Evolutionary conservation across 30 jellyfish, hydroid and myxozoan genomes (phyloP).

Genomic region (Hydractinia echinata): DNA sequence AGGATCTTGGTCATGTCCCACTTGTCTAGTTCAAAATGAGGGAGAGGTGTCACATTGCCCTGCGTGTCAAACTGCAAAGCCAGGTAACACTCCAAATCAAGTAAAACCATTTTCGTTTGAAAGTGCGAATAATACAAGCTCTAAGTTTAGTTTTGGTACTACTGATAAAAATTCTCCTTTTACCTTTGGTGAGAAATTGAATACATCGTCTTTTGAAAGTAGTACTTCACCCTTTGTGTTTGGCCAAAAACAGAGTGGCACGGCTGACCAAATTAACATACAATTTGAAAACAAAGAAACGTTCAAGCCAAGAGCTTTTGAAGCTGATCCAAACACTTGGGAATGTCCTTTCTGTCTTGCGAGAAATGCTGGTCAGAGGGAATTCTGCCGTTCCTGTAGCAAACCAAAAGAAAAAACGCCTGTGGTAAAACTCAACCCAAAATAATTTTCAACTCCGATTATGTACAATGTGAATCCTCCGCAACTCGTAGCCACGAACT

Average conservation of each 20-base stretch:
- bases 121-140: too few relatives aligned
- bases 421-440: slow-evolving; percentile 32
- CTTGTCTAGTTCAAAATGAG: slow-evolving; percentile 18
- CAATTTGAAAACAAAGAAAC: neutral
- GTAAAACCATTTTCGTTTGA: too few relatives aligned
- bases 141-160: too few relatives aligned
- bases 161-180: too few relatives aligned
- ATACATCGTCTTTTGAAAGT: too few relatives aligned
- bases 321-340: slow-evolving; percentile 47
- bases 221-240: too few relatives aligned
- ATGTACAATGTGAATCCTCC: neutral
- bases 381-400: slow-evolving; percentile 21
- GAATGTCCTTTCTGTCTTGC: slow-evolving; percentile 38
- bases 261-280: neutral
- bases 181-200: too few relatives aligned
- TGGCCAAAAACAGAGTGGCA: too few relatives aligned
- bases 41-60: neutral
- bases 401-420: slow-evolving; percentile 26
- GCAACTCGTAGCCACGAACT: too few relatives aligned
- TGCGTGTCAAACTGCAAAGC: slow-evolving; percentile 24
- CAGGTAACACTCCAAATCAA: neutral
- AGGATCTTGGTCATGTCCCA: slow-evolving; percentile 29
- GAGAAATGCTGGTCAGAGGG: slow-evolving; percentile 32
- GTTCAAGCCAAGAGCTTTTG: neutral
- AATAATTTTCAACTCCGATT: slow-evolving; percentile 18